phyloP scores from a whole-genome alignment of 2,797 vertebrate species.

The Pelobates cultripes region DNA sequence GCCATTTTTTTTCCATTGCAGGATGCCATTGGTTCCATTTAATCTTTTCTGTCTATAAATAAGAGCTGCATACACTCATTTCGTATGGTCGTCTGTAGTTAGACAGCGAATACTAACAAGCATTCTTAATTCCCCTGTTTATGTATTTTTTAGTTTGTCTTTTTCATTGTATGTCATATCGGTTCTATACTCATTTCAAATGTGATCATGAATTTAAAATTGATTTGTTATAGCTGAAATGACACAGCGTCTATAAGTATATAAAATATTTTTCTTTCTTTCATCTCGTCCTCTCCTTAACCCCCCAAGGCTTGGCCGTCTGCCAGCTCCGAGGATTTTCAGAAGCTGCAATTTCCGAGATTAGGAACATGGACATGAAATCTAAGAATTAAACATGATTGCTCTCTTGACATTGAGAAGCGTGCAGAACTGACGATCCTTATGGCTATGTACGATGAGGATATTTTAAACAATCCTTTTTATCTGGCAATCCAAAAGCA shows the following conservation, averaged over 20 bases:
- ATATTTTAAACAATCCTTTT: slow-evolving; percentile 94
- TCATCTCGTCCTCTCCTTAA: not conserved
- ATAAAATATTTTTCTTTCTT: not conserved
- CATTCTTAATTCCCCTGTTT: no score
- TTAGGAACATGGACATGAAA: slow-evolving; percentile 13
- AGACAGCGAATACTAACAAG: no score
- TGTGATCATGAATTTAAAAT: not conserved
- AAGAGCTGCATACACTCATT: no score
- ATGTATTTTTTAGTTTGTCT: not conserved
- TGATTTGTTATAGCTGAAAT: not conserved
- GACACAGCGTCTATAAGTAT: not conserved
- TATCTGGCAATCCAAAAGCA: slow-evolving; percentile 90
- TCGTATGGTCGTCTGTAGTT: no score
- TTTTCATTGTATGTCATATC: not conserved
- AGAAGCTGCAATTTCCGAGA: not conserved
- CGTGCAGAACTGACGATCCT: slow-evolving; percentile 70
- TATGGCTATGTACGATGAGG: slow-evolving; percentile 98
- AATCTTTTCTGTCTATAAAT: no score
- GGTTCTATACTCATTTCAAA: not conserved
- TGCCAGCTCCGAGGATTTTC: not conserved
- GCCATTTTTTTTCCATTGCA: no score
- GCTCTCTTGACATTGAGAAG: not conserved
- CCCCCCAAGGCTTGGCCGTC: not conserved
- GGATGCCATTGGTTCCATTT: no score
- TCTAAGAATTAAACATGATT: not conserved